These are phyloP conservation scores for Sarcophaga bullata DNA, from an alignment of 1,140 invertebrate species.

Conservation along the genomic window DNA sequence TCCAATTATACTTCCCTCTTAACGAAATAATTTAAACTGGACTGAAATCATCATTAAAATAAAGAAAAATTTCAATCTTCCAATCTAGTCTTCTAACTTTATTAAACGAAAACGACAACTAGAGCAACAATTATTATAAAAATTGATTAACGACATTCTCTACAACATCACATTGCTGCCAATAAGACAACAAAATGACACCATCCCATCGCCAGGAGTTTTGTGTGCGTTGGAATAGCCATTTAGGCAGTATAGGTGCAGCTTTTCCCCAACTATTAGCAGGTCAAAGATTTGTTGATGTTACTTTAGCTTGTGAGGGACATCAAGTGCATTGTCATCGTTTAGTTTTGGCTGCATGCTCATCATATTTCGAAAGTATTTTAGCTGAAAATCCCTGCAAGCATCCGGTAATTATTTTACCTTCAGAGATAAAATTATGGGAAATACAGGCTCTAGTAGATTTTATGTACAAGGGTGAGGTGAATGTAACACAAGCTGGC, in stretches of 20 bases:
- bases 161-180: neutral
- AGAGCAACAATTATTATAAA: neutral
- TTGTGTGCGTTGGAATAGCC: slow-evolving; percentile 86
- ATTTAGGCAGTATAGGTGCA: slow-evolving; percentile 63
- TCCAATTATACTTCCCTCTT: neutral
- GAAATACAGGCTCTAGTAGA: slow-evolving; percentile 85
- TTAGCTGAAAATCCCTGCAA: slow-evolving; percentile 85
- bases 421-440: slow-evolving; percentile 73
- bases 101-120: neutral
- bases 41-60: neutral
- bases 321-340: slow-evolving; percentile 89
- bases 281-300: slow-evolving; percentile 89
- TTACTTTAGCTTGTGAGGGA: slow-evolving; percentile 88
- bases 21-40: neutral
- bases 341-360: slow-evolving; percentile 84
- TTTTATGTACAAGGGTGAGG: slow-evolving; percentile 89
- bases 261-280: slow-evolving; percentile 73
- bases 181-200: slow-evolving; percentile 62
- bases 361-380: slow-evolving; percentile 82
- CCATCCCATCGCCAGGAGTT: slow-evolving; percentile 73
- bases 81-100: slow-evolving; percentile 18
- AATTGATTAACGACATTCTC: neutral
- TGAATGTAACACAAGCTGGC: slow-evolving; percentile 85
- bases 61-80: neutral
- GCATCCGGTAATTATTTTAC: slow-evolving; percentile 86